Base-by-base conservation (phyloP, 1,140 invertebrate genomes). In the Temnothorax longispinosus region DNA sequence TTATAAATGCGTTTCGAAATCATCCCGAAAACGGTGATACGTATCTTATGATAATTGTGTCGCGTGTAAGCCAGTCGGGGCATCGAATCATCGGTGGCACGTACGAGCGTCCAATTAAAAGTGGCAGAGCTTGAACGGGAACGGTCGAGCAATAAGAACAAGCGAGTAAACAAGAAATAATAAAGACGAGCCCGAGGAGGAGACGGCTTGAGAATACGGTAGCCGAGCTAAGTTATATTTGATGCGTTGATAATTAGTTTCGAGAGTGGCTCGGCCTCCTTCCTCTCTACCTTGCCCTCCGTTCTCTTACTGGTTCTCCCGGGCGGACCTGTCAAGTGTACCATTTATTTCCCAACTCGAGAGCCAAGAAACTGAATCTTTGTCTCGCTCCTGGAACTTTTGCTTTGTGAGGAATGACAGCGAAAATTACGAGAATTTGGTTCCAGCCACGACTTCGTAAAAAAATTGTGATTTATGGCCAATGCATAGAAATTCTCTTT, bases 171-270 rank as follows among this genome's bases (percentile, higher is more conserved):
- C 88, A 92, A 94, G 93, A 94, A 94, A 93, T 92, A 88, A 93
- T 91, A 92, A 93, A 90, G 88, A 74, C 88, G 74, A 81, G 47
- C 89, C 82, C 76, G 82, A 67, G 72, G 86, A 87, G 85, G 87
- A 89, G 87, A 91, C 90, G 91, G 88, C 92, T 92, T 91, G 90
- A 93, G 91, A 95, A 94, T 95, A 95, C 94, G 90, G 94, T 95
- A 95, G 94, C 94, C 91, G 92, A 92, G 93, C 93, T 94, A 95
- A 95, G 91, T 95, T 95, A 95, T 94, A 94, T 94, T 95, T 95
- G 94, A 95, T 95, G 94, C 94, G 94, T 94, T 94, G 94, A 94
- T 95, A 95, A 95, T 95, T 95, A 95, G 94, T 95, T 94, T 93
- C 91, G 91, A 88, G 92, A 92, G 89, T 87, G 60, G 84, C 69